Percentiles rank a stretch among this genome's conserved stretches.
These are phyloP conservation scores for Panzeria rudis DNA, from an alignment of 2,888 invertebrate species.

Conservation along the genomic window DNA sequence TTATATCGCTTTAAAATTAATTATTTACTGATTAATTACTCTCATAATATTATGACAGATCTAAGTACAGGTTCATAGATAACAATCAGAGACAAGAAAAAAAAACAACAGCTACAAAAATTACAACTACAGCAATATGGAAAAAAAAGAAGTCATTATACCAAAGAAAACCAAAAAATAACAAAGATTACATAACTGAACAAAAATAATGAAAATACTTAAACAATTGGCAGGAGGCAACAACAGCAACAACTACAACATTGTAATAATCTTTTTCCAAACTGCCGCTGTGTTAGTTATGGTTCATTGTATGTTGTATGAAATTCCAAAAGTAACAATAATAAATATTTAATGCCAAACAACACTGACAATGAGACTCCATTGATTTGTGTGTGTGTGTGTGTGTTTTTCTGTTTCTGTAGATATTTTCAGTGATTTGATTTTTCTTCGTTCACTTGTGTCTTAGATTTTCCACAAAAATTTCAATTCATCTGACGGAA, in stretches of 20 bases:
- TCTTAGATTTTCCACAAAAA: conserved; percentile 49
- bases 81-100: background rate
- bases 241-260: conserved; percentile 29
- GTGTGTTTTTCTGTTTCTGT: background rate
- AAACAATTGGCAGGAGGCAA: background rate
- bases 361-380: conserved; percentile 67
- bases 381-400: conserved; percentile 34
- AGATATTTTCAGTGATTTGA: background rate
- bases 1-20: background rate
- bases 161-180: background rate
- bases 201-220: conserved; percentile 25
- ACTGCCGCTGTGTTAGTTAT: conserved; percentile 15
- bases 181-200: conserved; percentile 64
- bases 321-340: conserved; percentile 36
- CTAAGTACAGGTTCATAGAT: conserved; percentile 63
- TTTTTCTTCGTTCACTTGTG: conserved; percentile 12
- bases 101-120: conserved; percentile 25
- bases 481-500: conserved; percentile 37
- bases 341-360: conserved; percentile 52
- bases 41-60: conserved; percentile 17
- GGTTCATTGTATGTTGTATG: conserved; percentile 28
- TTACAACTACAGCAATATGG: conserved; percentile 8
- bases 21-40: conserved; percentile 52
- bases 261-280: conserved; percentile 46
- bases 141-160: conserved; percentile 12